Percentiles rank a stretch among this genome's conserved stretches.
Evolutionary conservation across 2,888 invertebrate genomes (phyloP).

Genomic region (Netelia virgata): DNA sequence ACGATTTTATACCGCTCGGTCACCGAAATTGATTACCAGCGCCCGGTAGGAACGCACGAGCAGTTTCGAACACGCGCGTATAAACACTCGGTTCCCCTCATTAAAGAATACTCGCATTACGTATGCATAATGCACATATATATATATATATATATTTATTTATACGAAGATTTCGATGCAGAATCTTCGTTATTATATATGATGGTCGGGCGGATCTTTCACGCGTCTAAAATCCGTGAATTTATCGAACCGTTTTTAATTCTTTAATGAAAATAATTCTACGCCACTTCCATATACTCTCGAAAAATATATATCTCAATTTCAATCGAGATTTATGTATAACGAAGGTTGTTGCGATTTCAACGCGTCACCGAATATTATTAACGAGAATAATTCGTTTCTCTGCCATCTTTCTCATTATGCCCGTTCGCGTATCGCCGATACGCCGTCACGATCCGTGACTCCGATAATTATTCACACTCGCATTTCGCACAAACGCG

Average conservation of each 20-base stretch:
- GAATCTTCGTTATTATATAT: background rate
- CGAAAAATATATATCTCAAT: no score
- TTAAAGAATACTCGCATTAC: background rate
- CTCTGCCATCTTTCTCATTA: conserved; percentile 23
- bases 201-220: background rate
- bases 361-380: conserved; percentile 42
- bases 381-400: conserved; percentile 28
- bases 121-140: background rate
- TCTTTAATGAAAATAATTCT: background rate
- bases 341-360: conserved; percentile 17
- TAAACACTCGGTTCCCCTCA: background rate
- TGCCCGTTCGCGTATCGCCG: conserved; percentile 12
- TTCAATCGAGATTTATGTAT: background rate
- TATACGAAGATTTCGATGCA: background rate
- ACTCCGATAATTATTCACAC: conserved; percentile 37
- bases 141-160: background rate
- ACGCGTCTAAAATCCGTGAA: background rate
- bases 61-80: background rate
- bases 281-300: background rate
- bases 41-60: background rate
- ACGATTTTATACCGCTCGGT: conserved; percentile 35
- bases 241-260: background rate
- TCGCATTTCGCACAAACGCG: background rate
- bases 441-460: conserved; percentile 8
- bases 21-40: conserved; percentile 46